A percentile compares a stretch with the other conserved stretches of the same genome.
These are phyloP conservation scores for Acanthis flammea DNA, from an alignment of 2,797 vertebrate genomes.

Conservation along the genomic window DNA sequence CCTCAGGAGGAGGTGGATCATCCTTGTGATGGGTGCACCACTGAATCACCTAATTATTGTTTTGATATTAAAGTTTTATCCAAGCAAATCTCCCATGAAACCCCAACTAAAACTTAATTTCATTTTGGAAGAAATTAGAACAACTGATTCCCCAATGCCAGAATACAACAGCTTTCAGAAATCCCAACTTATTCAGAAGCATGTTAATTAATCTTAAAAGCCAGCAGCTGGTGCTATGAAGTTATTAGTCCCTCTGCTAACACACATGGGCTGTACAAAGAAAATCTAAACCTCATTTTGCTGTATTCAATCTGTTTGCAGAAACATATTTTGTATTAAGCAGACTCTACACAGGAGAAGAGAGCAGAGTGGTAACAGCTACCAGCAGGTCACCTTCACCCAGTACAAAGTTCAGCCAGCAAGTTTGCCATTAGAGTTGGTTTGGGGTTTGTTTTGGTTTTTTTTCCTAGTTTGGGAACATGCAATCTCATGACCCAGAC, in stretches of 20 bases:
- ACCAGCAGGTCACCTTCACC: not conserved
- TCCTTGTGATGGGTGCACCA: conserved; percentile 99
- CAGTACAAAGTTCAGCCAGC: not conserved
- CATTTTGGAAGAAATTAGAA: not conserved
- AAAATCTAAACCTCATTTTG: not conserved
- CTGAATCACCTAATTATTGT: conserved; percentile 88
- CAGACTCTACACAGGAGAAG: not conserved
- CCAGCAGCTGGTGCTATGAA: not conserved
- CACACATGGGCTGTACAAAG: not conserved
- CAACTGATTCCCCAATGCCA: not conserved
- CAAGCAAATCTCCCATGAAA: not conserved
- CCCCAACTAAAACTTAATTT: not conserved
- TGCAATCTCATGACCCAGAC: not conserved
- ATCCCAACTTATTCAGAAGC: not conserved
- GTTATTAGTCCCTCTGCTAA: not conserved
- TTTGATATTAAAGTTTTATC: not conserved
- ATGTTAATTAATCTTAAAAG: not conserved
- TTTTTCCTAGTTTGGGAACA: not conserved
- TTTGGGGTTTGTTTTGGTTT: not conserved
- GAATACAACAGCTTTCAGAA: not conserved
- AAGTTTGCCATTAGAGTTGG: not conserved
- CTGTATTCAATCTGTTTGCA: not conserved
- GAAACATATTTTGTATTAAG: not conserved
- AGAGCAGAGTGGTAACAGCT: accelerated
- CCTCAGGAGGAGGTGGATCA: conserved; percentile 97